Evolutionary conservation across 2,797 vertebrate genomes (phyloP), one percentile per base, ranked within the genome.

Genomic region (Lagorchestes hirsutus): DNA sequence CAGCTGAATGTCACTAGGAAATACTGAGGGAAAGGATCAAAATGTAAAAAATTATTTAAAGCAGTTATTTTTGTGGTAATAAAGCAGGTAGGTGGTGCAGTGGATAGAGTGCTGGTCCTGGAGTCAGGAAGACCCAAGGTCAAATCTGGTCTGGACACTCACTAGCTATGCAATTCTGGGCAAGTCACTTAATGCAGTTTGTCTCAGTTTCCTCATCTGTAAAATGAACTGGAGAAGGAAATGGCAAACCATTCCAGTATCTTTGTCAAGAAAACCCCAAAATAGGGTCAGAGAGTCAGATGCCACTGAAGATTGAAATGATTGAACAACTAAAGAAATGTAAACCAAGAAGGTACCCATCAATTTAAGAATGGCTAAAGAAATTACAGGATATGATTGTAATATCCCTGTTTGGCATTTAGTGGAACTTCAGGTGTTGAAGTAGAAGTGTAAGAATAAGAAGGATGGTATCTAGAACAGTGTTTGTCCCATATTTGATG

Each of bases 381-480:
- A 87, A 87, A 87, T 87, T 82, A 10, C 10, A 46, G 3, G 24
- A 50, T 27, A 27, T 50, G 40, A 87, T 27, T 24, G 18, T 95
- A 90, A 92, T 94, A 90, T 74, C 94, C 93, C 74, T 90, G 54
- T 58, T 93, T 96, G 96, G 90, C 92, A 91, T 93, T 93, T 92
- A 97, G 93, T 95, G 54, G 94, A 95, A 94, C 97, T 97, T 93
- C 90, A 95, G 96, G 57, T 55, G 0, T 87, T 87, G 22, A 50
- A 82, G n/a, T 27, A 3, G 10, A 24, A 46, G 46, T 46, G 46
- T 46, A 46, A 46, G 46, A 2, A 46, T 46, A 46, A 46, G 74
- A 82, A 82, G 40, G 18, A 27, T 24, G 74, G 8, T 24, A 82
- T 34, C 31, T 40, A 22, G 40, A 82, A 46, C n/a, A 22, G 40